phyloP scores from a whole-genome alignment of 2,888 invertebrate species.

The Pristionchus entomophagus region DNA sequence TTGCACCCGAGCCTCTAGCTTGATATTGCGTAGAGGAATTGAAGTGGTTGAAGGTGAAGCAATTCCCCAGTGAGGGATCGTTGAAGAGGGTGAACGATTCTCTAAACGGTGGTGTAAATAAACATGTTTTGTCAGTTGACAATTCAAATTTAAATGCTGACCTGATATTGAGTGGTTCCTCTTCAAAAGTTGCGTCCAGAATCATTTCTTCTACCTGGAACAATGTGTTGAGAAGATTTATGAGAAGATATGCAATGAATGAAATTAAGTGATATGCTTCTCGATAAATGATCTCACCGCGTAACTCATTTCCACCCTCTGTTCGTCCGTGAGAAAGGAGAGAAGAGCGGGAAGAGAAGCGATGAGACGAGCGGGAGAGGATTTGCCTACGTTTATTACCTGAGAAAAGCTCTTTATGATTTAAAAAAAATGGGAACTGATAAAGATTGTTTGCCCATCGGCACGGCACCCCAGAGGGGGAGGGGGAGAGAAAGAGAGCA shows the following conservation, averaged over 20 bases:
- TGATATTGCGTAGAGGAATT: not conserved
- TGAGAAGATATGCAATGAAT: too few species aligned
- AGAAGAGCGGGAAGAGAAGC: slow-evolving; percentile 30
- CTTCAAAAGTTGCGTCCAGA: slow-evolving; percentile 18
- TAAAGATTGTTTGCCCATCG: not conserved
- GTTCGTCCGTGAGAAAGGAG: slow-evolving; percentile 32
- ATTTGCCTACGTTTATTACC: not conserved
- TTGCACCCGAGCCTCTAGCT: not conserved
- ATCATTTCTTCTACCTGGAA: slow-evolving; percentile 16
- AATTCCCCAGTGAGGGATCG: slow-evolving; percentile 47
- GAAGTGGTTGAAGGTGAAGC: slow-evolving; percentile 48
- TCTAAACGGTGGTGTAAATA: slow-evolving; percentile 29
- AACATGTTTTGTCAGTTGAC: not conserved
- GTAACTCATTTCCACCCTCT: slow-evolving; percentile 33
- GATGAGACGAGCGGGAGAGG: not conserved
- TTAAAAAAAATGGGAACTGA: not conserved
- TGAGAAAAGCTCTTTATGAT: not conserved
- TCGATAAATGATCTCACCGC: not conserved
- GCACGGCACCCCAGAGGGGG: too few species aligned
- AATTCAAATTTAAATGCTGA: too few species aligned
- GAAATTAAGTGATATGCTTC: not conserved
- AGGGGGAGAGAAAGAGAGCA: too few species aligned
- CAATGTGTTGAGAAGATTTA: too few species aligned
- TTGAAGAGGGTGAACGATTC: slow-evolving; percentile 1
- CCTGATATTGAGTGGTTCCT: not conserved